These are phyloP conservation scores for Atherinosoma microstoma DNA, from an alignment of 2,797 vertebrate species.

Conservation along the genomic window DNA sequence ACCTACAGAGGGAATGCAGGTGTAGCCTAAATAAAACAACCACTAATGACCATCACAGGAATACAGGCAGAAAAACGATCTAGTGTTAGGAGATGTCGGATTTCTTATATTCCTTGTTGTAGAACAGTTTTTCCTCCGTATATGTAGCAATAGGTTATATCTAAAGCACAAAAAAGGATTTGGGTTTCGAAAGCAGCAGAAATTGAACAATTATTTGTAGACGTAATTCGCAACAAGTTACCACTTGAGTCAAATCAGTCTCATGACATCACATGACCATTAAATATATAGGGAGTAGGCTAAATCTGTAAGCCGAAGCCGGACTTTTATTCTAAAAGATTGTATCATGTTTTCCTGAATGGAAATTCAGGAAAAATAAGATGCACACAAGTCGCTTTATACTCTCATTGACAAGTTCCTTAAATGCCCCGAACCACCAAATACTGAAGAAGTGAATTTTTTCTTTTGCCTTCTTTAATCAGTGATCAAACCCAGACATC, in stretches of 20 bases:
- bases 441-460: background rate
- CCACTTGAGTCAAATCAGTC: background rate
- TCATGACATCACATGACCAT: background rate
- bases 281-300: background rate
- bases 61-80: background rate
- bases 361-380: background rate
- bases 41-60: background rate
- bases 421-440: background rate
- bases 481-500: slow-evolving; percentile 17
- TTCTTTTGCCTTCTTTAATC: background rate
- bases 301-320: background rate
- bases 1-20: slow-evolving; percentile 25
- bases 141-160: background rate
- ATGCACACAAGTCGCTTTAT: background rate
- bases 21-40: slow-evolving; percentile 41
- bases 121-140: background rate
- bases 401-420: background rate
- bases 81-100: background rate
- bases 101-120: background rate
- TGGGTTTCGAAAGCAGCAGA: background rate
- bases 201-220: background rate
- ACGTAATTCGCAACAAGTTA: background rate
- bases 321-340: background rate
- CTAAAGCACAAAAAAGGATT: background rate
- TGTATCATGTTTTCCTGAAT: background rate